phyloP scores from a whole-genome alignment of 2,888 invertebrate genomes.

The Luperina testacea region DNA sequence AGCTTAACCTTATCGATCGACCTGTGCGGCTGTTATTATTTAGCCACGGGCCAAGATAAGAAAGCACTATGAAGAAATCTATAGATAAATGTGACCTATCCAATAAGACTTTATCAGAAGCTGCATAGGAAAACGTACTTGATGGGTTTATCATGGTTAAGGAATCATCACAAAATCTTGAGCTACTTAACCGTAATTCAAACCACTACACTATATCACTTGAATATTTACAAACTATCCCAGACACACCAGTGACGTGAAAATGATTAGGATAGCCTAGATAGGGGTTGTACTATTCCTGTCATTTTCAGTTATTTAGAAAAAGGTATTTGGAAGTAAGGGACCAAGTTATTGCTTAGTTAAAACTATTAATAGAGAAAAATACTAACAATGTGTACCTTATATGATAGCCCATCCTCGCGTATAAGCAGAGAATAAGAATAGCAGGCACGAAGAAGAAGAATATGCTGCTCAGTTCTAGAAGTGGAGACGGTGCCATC shows the following conservation, averaged over 20 bases:
- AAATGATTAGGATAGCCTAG: conserved; percentile 5
- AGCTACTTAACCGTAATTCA: neutral
- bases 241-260: conserved; percentile 4
- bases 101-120: neutral
- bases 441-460: conserved; percentile 94
- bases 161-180: neutral
- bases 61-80: neutral
- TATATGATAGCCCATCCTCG: conserved; percentile 94
- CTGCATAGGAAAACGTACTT: neutral
- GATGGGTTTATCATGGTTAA: neutral
- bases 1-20: no score
- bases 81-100: no score
- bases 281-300: neutral
- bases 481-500: conserved; percentile 92
- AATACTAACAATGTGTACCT: conserved; percentile 74
- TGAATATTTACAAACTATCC: conserved; percentile 2
- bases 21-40: no score
- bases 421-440: conserved; percentile 94
- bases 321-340: neutral
- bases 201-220: neutral
- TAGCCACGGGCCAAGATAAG: no score
- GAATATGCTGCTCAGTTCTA: conserved; percentile 94
- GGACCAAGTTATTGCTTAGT: neutral
- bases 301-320: neutral
- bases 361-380: conserved; percentile 6